Conservation (phyloP, 1,140 invertebrate species). For the Tigriopus japonicus region DNA sequence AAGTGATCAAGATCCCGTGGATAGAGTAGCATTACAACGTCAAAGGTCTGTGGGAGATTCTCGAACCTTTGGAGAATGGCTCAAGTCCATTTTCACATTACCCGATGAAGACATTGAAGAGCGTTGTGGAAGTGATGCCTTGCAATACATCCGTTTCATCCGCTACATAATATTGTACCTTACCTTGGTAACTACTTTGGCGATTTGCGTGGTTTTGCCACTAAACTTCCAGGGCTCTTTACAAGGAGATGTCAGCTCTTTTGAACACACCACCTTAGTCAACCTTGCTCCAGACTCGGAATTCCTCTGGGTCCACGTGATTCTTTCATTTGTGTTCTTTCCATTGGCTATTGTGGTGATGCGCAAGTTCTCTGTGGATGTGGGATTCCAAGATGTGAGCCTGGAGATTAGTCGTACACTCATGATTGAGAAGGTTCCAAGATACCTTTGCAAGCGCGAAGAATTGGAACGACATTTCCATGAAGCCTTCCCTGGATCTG, state of each 20-base stretch:
- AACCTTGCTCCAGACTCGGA: background rate
- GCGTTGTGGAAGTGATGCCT: background rate
- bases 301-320: background rate
- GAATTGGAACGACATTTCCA: background rate
- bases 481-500: background rate
- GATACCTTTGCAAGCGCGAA: background rate
- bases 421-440: slow-evolving; percentile 2
- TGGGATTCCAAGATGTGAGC: slow-evolving; percentile 3
- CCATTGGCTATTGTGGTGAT: background rate
- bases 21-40: no score
- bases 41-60: no score
- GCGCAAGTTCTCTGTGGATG: background rate
- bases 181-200: background rate
- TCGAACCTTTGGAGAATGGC: background rate
- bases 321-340: background rate
- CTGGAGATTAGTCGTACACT: background rate
- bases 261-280: background rate
- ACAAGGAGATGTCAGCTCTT: background rate
- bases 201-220: background rate
- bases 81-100: background rate
- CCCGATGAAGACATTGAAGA: background rate
- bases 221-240: background rate
- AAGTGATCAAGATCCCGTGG: no score
- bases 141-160: background rate
- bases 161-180: background rate